A percentile compares a stretch with the other conserved stretches of the same genome.
Evolutionary conservation across 2,888 invertebrate species (phyloP).

Genomic region (Eubasilissa splendida): DNA sequence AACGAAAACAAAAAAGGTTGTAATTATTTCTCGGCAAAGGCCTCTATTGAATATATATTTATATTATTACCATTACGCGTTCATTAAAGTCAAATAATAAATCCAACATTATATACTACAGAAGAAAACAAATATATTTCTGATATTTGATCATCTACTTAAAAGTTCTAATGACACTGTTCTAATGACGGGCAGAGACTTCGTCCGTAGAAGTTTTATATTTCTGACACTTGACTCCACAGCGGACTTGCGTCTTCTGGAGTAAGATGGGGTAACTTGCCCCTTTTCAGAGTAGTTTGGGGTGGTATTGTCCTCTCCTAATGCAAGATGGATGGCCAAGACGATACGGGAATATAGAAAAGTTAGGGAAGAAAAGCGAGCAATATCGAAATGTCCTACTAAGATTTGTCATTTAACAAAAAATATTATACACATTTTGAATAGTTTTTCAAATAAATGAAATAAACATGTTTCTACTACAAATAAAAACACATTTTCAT

Average conservation of each 20-base stretch:
- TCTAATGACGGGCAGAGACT: neutral
- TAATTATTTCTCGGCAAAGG: too few species aligned
- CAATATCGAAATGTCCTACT: constrained; percentile 21
- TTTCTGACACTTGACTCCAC: constrained; percentile 25
- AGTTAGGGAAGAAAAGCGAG: constrained; percentile 24
- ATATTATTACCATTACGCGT: too few species aligned
- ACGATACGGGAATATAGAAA: constrained; percentile 48
- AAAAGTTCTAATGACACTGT: neutral
- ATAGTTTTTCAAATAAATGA: neutral
- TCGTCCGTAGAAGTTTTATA: constrained; percentile 16
- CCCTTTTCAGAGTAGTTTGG: neutral
- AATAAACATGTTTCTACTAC: neutral
- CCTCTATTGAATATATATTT: too few species aligned
- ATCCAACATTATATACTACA: too few species aligned
- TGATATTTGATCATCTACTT: neutral
- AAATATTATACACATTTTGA: neutral
- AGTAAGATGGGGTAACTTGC: constrained; percentile 17
- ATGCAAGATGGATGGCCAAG: constrained; percentile 53
- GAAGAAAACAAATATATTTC: too few species aligned
- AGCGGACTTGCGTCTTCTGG: neutral
- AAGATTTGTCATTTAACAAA: constrained; percentile 1
- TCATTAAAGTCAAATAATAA: too few species aligned
- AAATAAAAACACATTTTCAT: too few species aligned
- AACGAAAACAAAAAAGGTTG: too few species aligned
- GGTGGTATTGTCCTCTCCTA: constrained; percentile 35